Percentiles rank a stretch among this genome's conserved stretches.
Conservation (phyloP, 2,113 vertebrate genomes). For the Lampris megalopsis region DNA sequence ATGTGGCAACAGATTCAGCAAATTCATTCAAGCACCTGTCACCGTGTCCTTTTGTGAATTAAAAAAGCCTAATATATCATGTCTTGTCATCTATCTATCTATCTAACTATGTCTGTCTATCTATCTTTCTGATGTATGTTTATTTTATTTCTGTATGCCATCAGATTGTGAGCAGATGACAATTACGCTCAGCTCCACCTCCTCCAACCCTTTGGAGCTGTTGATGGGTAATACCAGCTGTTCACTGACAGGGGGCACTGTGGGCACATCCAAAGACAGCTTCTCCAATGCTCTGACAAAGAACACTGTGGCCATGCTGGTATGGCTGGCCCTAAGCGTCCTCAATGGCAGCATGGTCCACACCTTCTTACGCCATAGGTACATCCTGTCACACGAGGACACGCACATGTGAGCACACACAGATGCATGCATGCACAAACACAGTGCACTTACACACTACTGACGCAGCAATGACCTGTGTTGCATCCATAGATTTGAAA, state of each 20-base stretch:
- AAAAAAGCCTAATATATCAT: too few species aligned
- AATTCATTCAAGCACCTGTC: too few species aligned
- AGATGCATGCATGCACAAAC: neutral
- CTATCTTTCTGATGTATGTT: neutral
- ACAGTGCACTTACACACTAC: neutral
- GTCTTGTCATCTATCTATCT: too few species aligned
- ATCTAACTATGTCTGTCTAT: too few species aligned
- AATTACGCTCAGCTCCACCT: constrained; percentile 64
- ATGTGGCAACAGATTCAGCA: too few species aligned
- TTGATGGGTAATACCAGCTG: constrained; percentile 52
- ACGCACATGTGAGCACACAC: neutral
- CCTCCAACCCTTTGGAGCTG: neutral
- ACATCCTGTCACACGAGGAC: neutral
- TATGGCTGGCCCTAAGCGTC: constrained; percentile 80
- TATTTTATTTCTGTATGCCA: neutral
- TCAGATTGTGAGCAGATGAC: constrained; percentile 18
- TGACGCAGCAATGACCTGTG: too few species aligned
- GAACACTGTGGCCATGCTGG: constrained; percentile 81
- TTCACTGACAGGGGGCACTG: constrained; percentile 3
- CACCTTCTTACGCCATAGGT: constrained; percentile 80
- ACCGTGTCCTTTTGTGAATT: too few species aligned
- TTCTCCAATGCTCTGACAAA: constrained; percentile 77
- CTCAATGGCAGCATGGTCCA: constrained; percentile 82
- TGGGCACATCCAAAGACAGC: constrained; percentile 61
- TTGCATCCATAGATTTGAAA: too few species aligned